Base-by-base conservation (phyloP, 1,140 invertebrate genomes). In the Ectropis grisescens region DNA sequence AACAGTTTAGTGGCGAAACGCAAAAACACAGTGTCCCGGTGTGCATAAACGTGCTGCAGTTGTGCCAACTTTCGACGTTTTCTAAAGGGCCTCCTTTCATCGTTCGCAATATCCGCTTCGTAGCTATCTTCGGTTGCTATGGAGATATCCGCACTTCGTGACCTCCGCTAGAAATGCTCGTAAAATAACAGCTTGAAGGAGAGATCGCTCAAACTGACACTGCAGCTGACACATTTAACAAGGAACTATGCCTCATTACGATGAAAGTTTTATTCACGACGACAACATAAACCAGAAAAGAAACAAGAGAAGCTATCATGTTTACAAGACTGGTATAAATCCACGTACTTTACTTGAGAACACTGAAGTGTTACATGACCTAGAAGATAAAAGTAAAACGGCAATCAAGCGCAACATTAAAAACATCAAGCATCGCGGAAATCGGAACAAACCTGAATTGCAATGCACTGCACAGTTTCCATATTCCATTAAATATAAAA, bases 271-370 rank as follows among this genome's bases (percentile, higher is more conserved):
- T 54, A 80, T 84, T 33, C 42, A 81, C 14, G 75, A 82, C 37
- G 82, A 84, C 36, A 84, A 71, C 54, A 45, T 62, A 23, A 84
- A 84, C 51, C 82, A 84, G 41, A 64, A 68, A 43, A 60, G 74
- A 47, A 84, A 84, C 45, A 84, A 84, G 41, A 58, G 82, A 22
- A 84, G 82, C 37, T 84, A 84, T 49, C 67, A 65, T 14, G 78
- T 84, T 14, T 79, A 82, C 29, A 84, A 82, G 47, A 78, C 70
- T 42, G 80, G 80, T n/a, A 40, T 62, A 25, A 62, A 33, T 19
- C 71, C 76, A 6, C 29, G 67, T 13, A 49, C 36, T 26, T 47
- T 64, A 35, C 28, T 68, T 13, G 67, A 79, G 29, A 43, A 54
- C 1, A 58, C 46, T 30, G 62, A 66, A 23, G 58, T 70, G 11